Evolutionary conservation across 2,888 invertebrate genomes (phyloP), one percentile per base, ranked within the genome.

Genomic region (Galerucella calmariensis): DNA sequence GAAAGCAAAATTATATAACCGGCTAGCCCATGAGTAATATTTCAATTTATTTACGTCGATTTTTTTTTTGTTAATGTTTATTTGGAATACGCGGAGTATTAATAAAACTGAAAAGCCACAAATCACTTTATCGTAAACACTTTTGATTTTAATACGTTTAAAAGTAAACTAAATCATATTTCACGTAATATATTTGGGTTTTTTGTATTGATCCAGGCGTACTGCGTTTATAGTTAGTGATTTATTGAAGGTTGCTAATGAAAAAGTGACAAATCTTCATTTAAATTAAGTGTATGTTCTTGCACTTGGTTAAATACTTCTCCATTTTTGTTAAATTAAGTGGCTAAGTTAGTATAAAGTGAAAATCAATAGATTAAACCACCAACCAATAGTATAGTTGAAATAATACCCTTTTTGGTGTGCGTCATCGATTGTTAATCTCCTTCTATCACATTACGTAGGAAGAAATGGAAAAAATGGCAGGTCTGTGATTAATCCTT

Each of bases 41-140:
- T 53, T 56, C 11, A 20, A 68, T 68, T 68, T 68, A 58, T 46
- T 35, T n/a, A 35, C 20, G 14, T 56, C 56, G 8, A 14, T 8
- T 14, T 27, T 41, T 48, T 16, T 51, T 65, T 71, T n/a, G 41
- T 51, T 24, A 58, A 44, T 66, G 73, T 76, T 76, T 73, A 58
- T 75, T 73, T 75, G 62, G 68, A 73, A 66, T 67, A 69, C 35
- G 68, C 16, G 16, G 14, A 59, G 35, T 69, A 76, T 74, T 71
- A 76, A 69, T 68, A 69, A 59, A 72, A 70, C 48, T 67, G 44
- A 65, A 73, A 74, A 72, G 51, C 72, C 72, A 66, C 67, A 72
- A 72, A 74, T 76, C 74, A 69, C 44, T 44, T 74, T 69, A 74
- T 68, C 71, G 65, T 76, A 76, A 74, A 76, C 76, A 76, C 70